Percentiles rank a stretch among this genome's conserved stretches.
Conservation (phyloP, 1,140 invertebrate species). For the Brachionus rotundiformis region DNA sequence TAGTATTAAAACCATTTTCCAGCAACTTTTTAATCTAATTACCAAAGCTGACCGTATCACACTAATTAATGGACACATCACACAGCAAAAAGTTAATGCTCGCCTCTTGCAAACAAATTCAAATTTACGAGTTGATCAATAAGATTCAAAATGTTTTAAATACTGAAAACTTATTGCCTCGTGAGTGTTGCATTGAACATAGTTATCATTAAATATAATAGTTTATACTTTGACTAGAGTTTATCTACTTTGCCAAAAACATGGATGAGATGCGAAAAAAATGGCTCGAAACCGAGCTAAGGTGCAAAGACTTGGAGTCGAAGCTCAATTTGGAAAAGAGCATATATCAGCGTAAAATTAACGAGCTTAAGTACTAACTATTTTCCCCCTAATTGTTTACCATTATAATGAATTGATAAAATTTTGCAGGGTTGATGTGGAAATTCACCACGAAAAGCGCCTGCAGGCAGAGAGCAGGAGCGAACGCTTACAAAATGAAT, state of each 20-base stretch:
- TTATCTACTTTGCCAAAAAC: slow-evolving; percentile 51
- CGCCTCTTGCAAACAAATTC: slow-evolving; percentile 44
- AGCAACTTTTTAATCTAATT: background rate
- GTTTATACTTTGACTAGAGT: background rate
- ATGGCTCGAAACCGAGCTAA: slow-evolving; percentile 33
- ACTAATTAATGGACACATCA: slow-evolving; percentile 23
- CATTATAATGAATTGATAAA: too few relatives aligned
- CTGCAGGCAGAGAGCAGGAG: slow-evolving; percentile 24
- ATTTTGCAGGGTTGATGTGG: slow-evolving; percentile 11
- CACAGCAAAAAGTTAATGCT: slow-evolving; percentile 37
- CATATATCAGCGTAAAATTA: slow-evolving; percentile 40
- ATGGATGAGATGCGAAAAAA: slow-evolving; percentile 51
- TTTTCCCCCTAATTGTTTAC: too few relatives aligned
- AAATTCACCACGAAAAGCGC: slow-evolving; percentile 47
- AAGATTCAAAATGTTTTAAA: slow-evolving; percentile 51
- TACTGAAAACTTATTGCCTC: slow-evolving; percentile 34
- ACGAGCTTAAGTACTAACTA: slow-evolving; percentile 3
- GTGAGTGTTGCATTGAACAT: background rate
- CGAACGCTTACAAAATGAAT: slow-evolving; percentile 42
- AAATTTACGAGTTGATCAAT: slow-evolving; percentile 49
- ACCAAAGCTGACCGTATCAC: background rate
- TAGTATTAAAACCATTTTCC: background rate
- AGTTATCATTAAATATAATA: background rate
- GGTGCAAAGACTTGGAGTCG: slow-evolving; percentile 32
- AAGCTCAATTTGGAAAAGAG: slow-evolving; percentile 32